Evolutionary conservation across 2,113 vertebrate species (phyloP), one percentile per base, ranked within the genome.

Genomic region (Promerops cafer): DNA sequence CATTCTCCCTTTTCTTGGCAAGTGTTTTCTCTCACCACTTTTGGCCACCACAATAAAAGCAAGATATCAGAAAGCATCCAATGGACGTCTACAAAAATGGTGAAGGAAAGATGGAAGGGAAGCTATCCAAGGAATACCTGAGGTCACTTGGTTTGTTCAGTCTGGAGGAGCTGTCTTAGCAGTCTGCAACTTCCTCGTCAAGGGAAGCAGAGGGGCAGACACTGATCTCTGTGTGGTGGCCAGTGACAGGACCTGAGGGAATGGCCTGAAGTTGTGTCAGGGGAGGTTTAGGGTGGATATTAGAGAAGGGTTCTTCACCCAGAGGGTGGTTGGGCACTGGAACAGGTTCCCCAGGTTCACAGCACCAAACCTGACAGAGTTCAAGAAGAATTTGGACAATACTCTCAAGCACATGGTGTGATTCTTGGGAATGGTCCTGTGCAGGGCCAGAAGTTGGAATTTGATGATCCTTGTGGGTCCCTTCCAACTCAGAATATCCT

Each of bases 281-380:
- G 11, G 9, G 14, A 49, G 14, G 35, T 27, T 65, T 37, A 27
- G 13, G 4, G 6, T 80, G 33, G 16, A 16, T 42, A 50, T 31
- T 15, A 31, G 26, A 5, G 8, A 72, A 64, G 10, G 4, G 14
- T 56, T 42, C 42, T 80, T 64, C 31, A 18, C 11, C 7, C 42
- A 35, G 14, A 21, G 0, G 0, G 22, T 37, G 26, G 2, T 0
- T 42, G 50, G 31, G 14, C 35, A 56, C 26, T 42, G 21, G 31
- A 42, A 37, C 7, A 35, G 47, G 13, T 13, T 49, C 11, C 13
- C 7, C 42, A 64, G 35, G 30, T 21, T 44, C 52, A 44, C 27
- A 37, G 15, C 37, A 37, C 42, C 42, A 72, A 35, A 1, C 8
- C 16, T 65, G 22, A 2, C 33, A 15, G 21, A 72, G 8, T 16